These are phyloP conservation scores for Morbakka virulenta DNA, from an alignment of 30 jellyfish, hydroid and myxozoan genomes.

Conservation along the genomic window DNA sequence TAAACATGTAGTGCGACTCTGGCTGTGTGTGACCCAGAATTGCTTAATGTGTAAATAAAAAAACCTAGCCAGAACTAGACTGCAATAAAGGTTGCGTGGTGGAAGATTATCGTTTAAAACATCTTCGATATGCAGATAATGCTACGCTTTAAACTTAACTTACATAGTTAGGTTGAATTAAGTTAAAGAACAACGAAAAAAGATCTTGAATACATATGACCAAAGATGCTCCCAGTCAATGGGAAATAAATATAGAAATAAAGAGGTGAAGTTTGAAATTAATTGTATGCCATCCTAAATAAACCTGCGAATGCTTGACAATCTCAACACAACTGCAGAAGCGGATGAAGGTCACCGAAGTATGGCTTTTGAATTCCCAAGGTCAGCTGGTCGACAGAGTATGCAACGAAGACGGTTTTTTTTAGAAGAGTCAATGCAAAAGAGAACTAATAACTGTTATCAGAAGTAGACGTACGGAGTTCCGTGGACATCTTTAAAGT, in stretches of 20 bases:
- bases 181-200: neutral
- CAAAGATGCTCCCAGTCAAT: neutral
- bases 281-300: neutral
- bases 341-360: neutral
- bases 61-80: neutral
- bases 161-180: neutral
- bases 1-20: too few species aligned
- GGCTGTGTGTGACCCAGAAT: too few species aligned
- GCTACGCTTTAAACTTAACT: slow-evolving; percentile 9
- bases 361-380: slow-evolving; percentile 8
- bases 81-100: neutral
- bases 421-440: neutral
- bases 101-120: neutral
- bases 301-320: slow-evolving; percentile 20
- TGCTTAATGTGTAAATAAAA: too few species aligned
- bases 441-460: too few species aligned
- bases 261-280: slow-evolving; percentile 1
- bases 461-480: too few species aligned
- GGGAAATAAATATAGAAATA: neutral
- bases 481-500: too few species aligned
- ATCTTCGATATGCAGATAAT: slow-evolving; percentile 37
- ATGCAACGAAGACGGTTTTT: slow-evolving; percentile 1
- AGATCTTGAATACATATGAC: slow-evolving; percentile 4
- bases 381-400: slow-evolving; percentile 1
- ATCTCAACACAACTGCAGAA: neutral